Base-by-base conservation (phyloP, 2,888 invertebrate species). In the Caenorhabditis japonica region DNA sequence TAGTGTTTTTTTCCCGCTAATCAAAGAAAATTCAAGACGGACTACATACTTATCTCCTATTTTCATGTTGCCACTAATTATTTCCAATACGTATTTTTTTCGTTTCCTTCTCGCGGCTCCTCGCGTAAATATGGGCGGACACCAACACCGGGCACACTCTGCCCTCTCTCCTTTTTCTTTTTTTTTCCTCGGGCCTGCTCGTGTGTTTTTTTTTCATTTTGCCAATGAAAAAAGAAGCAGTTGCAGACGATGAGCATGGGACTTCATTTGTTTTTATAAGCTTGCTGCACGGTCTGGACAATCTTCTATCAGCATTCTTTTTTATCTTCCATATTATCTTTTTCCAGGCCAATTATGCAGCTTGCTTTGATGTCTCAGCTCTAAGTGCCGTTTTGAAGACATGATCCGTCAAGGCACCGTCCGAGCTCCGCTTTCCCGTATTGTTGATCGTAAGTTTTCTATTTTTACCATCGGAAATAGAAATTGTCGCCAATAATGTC, bases 381-480 rank as follows among this genome's bases (percentile, higher is more conserved):
- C 55, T 64, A 27, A 64, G 62, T 55, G 53, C 53, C 30, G 19
- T 3, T 53, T 21, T 23, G 19, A 8, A 44, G 56, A 41, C n/a
- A 75, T 75, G 75, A 34, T 46, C 41, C 62, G 75, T 34, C 75
- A 75, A 59, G 75, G 75, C 41, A 75, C 75, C 15, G 75, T 75
- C 13, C 58, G 75, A 55, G 64, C 75, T 38, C 73, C 73, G 38
- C 43, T 38, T 38, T 59, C 75, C 23, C 69, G 69, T 15, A 64
- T 75, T 64, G 66, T 75, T 38, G 75, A 75, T 60, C 75, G 75
- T 75, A 41, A 69, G 75, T 55, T 61, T 58, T 36, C 38, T 7
- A 36, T 46, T 33, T 15, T 23, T n/a, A 10, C 10, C n/a, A 34
- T 25, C 8, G 3, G 3, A 10, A 30, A 21, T n/a, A n/a, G n/a